phyloP scores from a whole-genome alignment of 2,888 invertebrate species.

The Drosophila barbarae region DNA sequence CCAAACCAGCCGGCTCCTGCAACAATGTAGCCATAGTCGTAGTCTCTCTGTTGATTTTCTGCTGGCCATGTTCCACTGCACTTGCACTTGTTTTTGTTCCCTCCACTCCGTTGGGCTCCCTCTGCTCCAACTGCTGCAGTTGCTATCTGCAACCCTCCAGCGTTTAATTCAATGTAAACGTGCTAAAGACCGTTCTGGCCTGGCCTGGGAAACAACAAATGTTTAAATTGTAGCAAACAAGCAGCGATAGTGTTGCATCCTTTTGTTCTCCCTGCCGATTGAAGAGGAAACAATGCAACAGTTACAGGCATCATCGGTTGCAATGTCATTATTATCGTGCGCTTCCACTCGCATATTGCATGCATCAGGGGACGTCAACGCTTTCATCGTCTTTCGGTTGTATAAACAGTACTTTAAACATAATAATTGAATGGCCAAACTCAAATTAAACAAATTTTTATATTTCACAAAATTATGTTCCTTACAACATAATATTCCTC shows the following conservation, averaged over 20 bases:
- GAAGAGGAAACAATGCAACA: conserved; percentile 29
- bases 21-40: conserved; percentile 55
- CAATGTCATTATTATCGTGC: conserved; percentile 38
- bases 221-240: conserved; percentile 63
- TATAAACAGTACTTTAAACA: not conserved
- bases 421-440: not conserved
- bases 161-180: conserved; percentile 73
- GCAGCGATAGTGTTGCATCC: conserved; percentile 32
- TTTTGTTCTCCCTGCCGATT: conserved; percentile 13
- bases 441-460: not conserved
- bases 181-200: conserved; percentile 66
- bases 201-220: conserved; percentile 50
- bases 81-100: conserved; percentile 46
- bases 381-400: not conserved
- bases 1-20: conserved; percentile 7
- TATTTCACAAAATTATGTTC: not conserved
- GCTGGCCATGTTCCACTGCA: conserved; percentile 48
- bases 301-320: conserved; percentile 27
- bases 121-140: conserved; percentile 4
- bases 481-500: not conserved
- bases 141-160: conserved; percentile 43
- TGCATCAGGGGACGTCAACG: conserved; percentile 2
- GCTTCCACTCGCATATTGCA: conserved; percentile 12
- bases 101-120: not conserved
- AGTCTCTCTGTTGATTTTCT: conserved; percentile 70